Conservation (phyloP, 2,888 invertebrate genomes). For the Alitta virens region DNA sequence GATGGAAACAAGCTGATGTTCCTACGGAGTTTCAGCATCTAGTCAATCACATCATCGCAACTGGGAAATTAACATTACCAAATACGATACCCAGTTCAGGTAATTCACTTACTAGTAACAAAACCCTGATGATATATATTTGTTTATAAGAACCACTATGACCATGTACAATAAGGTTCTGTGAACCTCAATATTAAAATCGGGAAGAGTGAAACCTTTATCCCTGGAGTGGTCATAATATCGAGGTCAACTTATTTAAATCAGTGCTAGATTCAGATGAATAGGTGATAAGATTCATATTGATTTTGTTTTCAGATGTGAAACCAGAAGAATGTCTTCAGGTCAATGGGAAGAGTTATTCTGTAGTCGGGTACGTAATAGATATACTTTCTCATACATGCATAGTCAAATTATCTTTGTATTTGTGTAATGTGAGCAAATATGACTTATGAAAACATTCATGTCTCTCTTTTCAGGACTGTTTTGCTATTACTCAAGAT, state of each 20-base stretch:
- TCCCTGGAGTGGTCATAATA: no score
- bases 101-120: background rate
- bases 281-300: no score
- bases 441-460: background rate
- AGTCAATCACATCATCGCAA: constrained; percentile 67
- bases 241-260: no score
- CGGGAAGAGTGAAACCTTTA: no score
- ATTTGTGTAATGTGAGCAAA: background rate
- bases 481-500: constrained; percentile 85
- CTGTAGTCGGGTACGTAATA: constrained; percentile 57
- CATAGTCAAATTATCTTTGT: background rate
- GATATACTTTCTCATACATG: background rate
- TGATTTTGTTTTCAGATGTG: constrained; percentile 22
- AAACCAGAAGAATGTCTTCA: constrained; percentile 50
- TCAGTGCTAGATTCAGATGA: no score
- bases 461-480: constrained; percentile 60
- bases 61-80: constrained; percentile 1
- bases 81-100: background rate
- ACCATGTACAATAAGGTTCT: no score
- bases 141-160: no score
- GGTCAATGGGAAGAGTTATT: constrained; percentile 57
- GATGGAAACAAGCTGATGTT: constrained; percentile 92
- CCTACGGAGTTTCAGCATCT: constrained; percentile 84
- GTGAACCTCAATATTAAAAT: no score
- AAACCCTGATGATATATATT: no score